Evolutionary conservation across 2,888 invertebrate species (phyloP), one percentile per base, ranked within the genome.

Genomic region (Stomorhina lunata): DNA sequence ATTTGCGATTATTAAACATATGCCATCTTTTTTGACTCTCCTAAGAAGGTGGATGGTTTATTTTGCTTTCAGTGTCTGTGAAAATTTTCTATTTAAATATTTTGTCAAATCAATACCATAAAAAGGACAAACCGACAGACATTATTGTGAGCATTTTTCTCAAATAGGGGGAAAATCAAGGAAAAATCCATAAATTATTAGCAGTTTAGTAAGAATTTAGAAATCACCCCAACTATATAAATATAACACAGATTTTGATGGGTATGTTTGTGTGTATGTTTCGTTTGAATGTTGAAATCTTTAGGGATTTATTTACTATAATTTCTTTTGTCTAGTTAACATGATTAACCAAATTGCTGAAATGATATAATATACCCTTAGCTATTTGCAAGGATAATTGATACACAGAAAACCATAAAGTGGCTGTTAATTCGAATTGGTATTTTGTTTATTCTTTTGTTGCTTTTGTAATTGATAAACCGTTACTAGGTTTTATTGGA

Each of bases 1-100:
- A 50, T 43, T 75, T 65, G 65, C 55, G 43, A 75, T 75, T 75
- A 57, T 65, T 29, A 65, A 73, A 40, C 73, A 73, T 65, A 55
- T 65, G 75, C 17, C 61, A 10, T 15, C 27, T 4, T 40, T n/a
- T 22, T 6, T 37, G 22, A 4, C 15, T 22, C 4, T 63, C 43
- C n/a, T 25, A 27, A 27, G 45, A 15, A 59, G 48, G 59, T 45
- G 59, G 69, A 34, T 59, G 57, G 1, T 43, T n/a, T n/a, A n/a
- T 25, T 43, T 34, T 17, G 12, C 22, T n/a, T n/a, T n/a, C 34
- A 22, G 22, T 66, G 34, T 66, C 4, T 40, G 6, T 61, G 22
- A n/a, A 43, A 63, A 27, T 40, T 15, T 12, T 17, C 32, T 32
- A 12, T 50, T 69, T 40, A 69, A 55, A 55, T 55, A 27, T 43